These are phyloP conservation scores for Dolichotis patagonum DNA, from an alignment of 2,113 vertebrate species.

Conservation along the genomic window DNA sequence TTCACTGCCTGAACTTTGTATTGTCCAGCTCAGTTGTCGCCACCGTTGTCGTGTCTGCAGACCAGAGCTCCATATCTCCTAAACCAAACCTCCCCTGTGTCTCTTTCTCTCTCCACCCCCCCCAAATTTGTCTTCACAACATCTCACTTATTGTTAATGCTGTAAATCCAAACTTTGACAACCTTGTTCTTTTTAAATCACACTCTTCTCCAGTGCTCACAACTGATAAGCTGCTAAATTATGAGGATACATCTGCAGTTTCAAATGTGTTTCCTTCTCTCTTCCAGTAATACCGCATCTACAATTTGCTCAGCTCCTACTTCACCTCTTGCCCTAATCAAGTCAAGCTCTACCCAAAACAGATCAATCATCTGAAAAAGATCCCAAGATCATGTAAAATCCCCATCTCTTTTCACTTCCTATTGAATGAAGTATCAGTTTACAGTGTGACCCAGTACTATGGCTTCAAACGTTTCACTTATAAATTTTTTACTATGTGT, in stretches of 20 bases:
- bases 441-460: not conserved
- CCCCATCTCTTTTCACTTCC: not conserved
- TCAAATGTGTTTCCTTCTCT: not conserved
- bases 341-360: not conserved
- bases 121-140: not conserved
- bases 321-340: not conserved
- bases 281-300: not conserved
- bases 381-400: not conserved
- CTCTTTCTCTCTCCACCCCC: too few relatives aligned
- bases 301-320: not conserved
- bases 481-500: not conserved
- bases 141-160: not conserved
- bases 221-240: not conserved
- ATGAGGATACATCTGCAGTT: not conserved
- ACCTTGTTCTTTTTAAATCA: not conserved
- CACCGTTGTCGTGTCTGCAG: not conserved
- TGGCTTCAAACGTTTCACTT: not conserved
- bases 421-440: not conserved
- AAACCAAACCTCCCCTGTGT: not conserved
- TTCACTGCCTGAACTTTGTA: not conserved
- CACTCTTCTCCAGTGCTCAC: not conserved
- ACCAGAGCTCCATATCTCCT: not conserved
- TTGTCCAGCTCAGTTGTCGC: not conserved
- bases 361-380: not conserved
- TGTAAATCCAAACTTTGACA: not conserved